Evolutionary conservation across 2,888 invertebrate species (phyloP).

Genomic region (Aleiodes testaceus): DNA sequence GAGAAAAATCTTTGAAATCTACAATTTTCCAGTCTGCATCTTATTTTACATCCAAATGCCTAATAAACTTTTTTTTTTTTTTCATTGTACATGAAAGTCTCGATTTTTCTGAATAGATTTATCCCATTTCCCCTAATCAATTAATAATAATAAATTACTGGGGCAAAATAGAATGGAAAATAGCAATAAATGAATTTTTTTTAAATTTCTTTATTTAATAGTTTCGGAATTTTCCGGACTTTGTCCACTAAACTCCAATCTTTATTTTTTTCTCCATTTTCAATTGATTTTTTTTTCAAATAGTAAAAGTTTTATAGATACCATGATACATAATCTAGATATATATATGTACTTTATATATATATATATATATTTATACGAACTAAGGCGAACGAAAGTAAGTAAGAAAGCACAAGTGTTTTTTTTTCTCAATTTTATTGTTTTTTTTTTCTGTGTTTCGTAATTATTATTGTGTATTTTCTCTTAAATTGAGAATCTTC

Average conservation of each 20-base stretch:
- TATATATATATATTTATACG: neutral
- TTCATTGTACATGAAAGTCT: conserved; percentile 48
- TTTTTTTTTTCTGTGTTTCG: conserved; percentile 17
- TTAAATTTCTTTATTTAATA: neutral
- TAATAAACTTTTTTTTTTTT: conserved; percentile 68
- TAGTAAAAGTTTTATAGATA: conserved; percentile 43
- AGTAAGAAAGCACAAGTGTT: conserved; percentile 51
- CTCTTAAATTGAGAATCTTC: conserved; percentile 30
- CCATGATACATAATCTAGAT: conserved; percentile 48
- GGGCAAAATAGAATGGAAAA: too few relatives aligned
- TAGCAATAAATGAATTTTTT: neutral
- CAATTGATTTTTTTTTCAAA: conserved; percentile 46
- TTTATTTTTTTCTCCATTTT: conserved; percentile 43
- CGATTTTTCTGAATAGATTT: conserved; percentile 13
- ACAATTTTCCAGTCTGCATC: conserved; percentile 63
- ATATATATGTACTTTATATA: conserved; percentile 27
- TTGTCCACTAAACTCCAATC: neutral
- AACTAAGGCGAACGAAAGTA: conserved; percentile 50
- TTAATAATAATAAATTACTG: too few relatives aligned
- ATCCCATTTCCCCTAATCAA: too few relatives aligned
- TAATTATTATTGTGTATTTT: conserved; percentile 17
- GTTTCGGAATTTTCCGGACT: neutral
- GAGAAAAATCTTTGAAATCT: conserved; percentile 57
- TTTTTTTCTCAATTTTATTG: conserved; percentile 23
- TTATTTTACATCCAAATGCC: conserved; percentile 69